These are phyloP conservation scores for Takifugu bimaculatus DNA, from an alignment of 2,113 vertebrate genomes.

Conservation along the genomic window DNA sequence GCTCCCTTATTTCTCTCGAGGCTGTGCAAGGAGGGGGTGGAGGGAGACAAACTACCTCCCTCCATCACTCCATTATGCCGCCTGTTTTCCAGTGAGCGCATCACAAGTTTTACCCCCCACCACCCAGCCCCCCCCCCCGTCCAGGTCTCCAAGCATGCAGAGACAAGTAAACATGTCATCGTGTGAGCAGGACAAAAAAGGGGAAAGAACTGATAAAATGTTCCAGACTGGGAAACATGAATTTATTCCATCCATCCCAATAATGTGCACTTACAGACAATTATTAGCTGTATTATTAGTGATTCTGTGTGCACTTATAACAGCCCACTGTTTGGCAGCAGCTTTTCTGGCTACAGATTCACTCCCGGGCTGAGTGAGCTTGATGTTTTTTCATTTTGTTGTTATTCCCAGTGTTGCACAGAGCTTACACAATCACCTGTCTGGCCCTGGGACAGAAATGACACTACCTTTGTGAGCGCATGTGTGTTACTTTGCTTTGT, in stretches of 20 bases:
- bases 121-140: slow-evolving; percentile 63
- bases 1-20: slow-evolving; percentile 98
- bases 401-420: slow-evolving; percentile 61
- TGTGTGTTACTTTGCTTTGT: slow-evolving; percentile 17
- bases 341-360: slow-evolving; percentile 24
- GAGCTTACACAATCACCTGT: slow-evolving; percentile 63
- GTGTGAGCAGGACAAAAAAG: neutral
- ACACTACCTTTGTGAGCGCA: slow-evolving; percentile 7
- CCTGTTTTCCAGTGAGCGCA: slow-evolving; percentile 99
- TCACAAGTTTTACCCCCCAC: slow-evolving; percentile 88
- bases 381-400: slow-evolving; percentile 49
- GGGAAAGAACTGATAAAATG: neutral
- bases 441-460: slow-evolving; percentile 52
- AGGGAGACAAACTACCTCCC: slow-evolving; percentile 65
- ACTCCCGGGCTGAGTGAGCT: slow-evolving; percentile 31
- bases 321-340: neutral
- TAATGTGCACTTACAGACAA: neutral
- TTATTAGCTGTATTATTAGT: slow-evolving; percentile 3
- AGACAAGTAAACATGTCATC: slow-evolving; percentile 40
- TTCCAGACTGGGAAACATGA: neutral
- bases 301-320: neutral
- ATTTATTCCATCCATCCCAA: slow-evolving; percentile 4
- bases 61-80: slow-evolving; percentile 96
- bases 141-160: slow-evolving; percentile 28
- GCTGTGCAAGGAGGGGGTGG: slow-evolving; percentile 65